A percentile compares a stretch with the other conserved stretches of the same genome.
Evolutionary conservation across 2,113 vertebrate genomes (phyloP).

Genomic region (Diadophis punctatus): DNA sequence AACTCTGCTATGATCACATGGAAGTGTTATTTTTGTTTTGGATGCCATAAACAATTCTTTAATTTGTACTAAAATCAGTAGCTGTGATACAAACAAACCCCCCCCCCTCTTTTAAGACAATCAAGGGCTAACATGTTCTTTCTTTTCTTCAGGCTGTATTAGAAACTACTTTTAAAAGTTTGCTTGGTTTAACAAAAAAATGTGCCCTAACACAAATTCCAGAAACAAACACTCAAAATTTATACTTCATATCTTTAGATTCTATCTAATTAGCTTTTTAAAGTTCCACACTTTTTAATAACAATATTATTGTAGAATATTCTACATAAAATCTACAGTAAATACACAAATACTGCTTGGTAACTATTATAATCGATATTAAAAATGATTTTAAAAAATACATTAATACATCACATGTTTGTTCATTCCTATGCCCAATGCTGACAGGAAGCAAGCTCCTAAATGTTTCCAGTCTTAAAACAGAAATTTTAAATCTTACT

Average conservation of each 20-base stretch:
- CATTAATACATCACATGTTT: neutral
- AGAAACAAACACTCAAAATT: neutral
- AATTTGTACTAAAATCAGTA: neutral
- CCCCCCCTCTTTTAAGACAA: neutral
- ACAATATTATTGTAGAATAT: neutral
- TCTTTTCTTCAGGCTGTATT: neutral
- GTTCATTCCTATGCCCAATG: neutral
- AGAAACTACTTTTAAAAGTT: neutral
- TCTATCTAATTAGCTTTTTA: neutral
- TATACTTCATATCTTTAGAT: neutral
- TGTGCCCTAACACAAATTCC: neutral
- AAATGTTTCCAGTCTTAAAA: neutral
- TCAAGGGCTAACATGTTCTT: neutral
- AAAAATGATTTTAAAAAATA: neutral
- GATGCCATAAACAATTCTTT: neutral
- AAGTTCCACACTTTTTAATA: neutral
- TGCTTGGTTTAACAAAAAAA: neutral
- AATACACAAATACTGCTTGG: neutral
- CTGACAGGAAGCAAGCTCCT: neutral
- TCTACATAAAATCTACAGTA: neutral
- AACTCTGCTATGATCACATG: neutral
- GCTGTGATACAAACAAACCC: neutral
- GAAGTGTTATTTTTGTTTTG: neutral
- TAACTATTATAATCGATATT: neutral
- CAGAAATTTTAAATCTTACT: neutral